A percentile compares a stretch with the other conserved stretches of the same genome.
Evolutionary conservation across 2,113 vertebrate species (phyloP).

Genomic region (Centropus bengalensis): DNA sequence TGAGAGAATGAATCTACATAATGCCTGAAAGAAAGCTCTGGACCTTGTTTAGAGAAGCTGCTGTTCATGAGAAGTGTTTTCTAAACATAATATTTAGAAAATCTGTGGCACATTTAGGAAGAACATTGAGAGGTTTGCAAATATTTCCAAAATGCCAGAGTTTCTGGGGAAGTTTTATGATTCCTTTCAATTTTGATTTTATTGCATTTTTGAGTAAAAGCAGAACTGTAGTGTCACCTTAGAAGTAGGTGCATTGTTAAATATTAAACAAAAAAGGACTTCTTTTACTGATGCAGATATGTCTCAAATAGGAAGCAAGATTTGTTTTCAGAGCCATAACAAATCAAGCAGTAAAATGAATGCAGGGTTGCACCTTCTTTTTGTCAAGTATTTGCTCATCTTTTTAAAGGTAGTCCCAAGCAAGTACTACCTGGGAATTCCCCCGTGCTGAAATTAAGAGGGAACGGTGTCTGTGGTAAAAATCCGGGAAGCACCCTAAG

Average conservation of each 20-base stretch:
- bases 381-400: background rate
- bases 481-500: background rate
- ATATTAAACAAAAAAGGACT: background rate
- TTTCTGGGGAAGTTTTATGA: background rate
- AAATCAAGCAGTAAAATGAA: background rate
- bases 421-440: background rate
- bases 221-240: background rate
- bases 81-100: background rate
- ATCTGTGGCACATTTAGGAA: background rate
- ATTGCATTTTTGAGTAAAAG: background rate
- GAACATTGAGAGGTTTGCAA: background rate
- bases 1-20: accelerated
- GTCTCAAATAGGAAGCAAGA: background rate
- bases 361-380: background rate
- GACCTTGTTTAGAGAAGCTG: background rate
- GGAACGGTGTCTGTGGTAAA: background rate
- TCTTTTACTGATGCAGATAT: background rate
- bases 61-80: background rate
- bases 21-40: background rate
- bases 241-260: background rate
- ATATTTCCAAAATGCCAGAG: background rate
- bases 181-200: background rate
- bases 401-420: background rate
- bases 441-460: background rate
- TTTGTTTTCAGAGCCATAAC: background rate